phyloP scores from a whole-genome alignment of 2,888 invertebrate species.

The Meganola albula region DNA sequence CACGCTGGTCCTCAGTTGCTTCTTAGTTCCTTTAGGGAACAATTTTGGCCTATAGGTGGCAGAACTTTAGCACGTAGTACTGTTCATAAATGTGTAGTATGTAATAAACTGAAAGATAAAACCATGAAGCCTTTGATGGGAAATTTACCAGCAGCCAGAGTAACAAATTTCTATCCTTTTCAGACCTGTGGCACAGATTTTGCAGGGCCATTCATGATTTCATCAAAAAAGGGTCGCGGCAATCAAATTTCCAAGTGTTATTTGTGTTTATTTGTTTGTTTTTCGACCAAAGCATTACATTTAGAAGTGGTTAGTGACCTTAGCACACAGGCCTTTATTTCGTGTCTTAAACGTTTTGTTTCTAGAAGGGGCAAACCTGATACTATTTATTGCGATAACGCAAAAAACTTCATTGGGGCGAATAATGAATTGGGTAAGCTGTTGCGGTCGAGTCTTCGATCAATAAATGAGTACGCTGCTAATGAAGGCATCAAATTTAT shows the following conservation, averaged over 20 bases:
- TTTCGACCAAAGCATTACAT: conserved; percentile 7
- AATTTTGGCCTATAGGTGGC: conserved; percentile 10
- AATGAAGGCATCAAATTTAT: conserved; percentile 4
- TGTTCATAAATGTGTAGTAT: conserved; percentile 7
- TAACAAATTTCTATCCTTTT: conserved; percentile 7
- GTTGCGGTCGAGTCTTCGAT: background rate
- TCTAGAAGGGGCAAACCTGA: conserved; percentile 8
- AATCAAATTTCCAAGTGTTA: conserved; percentile 6
- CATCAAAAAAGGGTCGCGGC: conserved; percentile 7
- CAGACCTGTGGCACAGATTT: conserved; percentile 8
- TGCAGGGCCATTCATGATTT: conserved; percentile 9
- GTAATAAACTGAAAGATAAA: conserved; percentile 3
- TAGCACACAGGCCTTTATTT: conserved; percentile 6
- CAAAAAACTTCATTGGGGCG: conserved; percentile 5
- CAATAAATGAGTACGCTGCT: conserved; percentile 4
- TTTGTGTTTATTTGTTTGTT: conserved; percentile 8
- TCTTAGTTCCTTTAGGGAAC: conserved; percentile 4
- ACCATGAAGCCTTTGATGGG: conserved; percentile 9
- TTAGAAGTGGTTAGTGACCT: conserved; percentile 7
- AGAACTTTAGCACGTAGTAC: conserved; percentile 7
- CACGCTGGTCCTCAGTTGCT: conserved; percentile 9
- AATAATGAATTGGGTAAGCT: conserved; percentile 4
- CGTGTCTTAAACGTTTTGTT: conserved; percentile 6
- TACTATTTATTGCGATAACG: conserved; percentile 9
- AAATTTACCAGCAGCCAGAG: conserved; percentile 3